Conservation (phyloP, 2,797 vertebrate genomes). For the Hoplostethus mediterraneus region DNA sequence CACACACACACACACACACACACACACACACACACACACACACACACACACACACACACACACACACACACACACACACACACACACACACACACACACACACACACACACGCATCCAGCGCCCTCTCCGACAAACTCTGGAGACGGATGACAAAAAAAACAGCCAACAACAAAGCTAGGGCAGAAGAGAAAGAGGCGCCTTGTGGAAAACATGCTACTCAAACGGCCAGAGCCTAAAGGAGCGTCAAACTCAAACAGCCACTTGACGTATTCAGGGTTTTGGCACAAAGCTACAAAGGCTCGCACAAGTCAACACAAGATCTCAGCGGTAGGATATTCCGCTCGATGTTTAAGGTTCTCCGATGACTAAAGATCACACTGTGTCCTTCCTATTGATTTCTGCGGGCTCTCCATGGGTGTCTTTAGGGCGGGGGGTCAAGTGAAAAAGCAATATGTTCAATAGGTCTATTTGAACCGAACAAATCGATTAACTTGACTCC, state of each 20-base stretch:
- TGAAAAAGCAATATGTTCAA: slow-evolving; percentile 38
- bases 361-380: slow-evolving; percentile 22
- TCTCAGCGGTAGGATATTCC: slow-evolving; percentile 25
- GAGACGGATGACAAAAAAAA: slow-evolving; percentile 17
- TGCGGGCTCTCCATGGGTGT: slow-evolving; percentile 30
- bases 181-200: slow-evolving; percentile 11
- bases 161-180: slow-evolving; percentile 8
- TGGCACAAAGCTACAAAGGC: slow-evolving; percentile 31
- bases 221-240: slow-evolving; percentile 14
- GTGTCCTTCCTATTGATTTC: slow-evolving; percentile 29
- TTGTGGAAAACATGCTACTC: slow-evolving; percentile 52
- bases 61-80: slow-evolving; percentile 26
- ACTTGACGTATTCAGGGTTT: slow-evolving; percentile 34
- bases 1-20: slow-evolving; percentile 5
- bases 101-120: slow-evolving; percentile 1
- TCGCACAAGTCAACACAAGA: slow-evolving; percentile 22
- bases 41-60: slow-evolving; percentile 25
- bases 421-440: slow-evolving; percentile 39
- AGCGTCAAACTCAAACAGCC: slow-evolving; percentile 36
- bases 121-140: slow-evolving; percentile 19
- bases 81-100: slow-evolving; percentile 14
- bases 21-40: slow-evolving; percentile 1
- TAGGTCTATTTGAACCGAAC: slow-evolving; percentile 15
- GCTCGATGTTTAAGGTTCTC: not conserved
- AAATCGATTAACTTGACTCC: slow-evolving; percentile 23